phyloP scores from a whole-genome alignment of 2,113 vertebrate species.

The Chamaetylas fuelleborni region DNA sequence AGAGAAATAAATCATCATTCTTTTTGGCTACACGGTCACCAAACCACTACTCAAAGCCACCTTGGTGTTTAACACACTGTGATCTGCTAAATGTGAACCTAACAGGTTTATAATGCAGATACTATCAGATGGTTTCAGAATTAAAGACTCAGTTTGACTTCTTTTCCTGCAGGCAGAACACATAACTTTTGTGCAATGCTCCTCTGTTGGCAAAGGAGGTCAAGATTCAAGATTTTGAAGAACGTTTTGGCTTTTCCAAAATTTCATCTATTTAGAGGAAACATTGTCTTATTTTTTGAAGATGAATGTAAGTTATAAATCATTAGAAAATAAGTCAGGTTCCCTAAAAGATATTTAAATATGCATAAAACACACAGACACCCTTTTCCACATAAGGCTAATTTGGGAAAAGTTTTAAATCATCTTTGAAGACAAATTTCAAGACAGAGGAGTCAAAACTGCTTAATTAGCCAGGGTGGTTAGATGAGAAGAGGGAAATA shows the following conservation, averaged over 20 bases:
- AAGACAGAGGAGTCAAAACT: not conserved
- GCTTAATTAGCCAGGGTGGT: not conserved
- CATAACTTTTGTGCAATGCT: not conserved
- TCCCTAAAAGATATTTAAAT: not conserved
- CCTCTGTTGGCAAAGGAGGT: conserved; percentile 11
- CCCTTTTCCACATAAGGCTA: not conserved
- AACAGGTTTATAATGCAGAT: not conserved
- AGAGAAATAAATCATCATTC: not conserved
- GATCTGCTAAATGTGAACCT: not conserved
- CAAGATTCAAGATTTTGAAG: conserved; percentile 10
- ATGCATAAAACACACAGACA: not conserved
- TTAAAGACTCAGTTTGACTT: conserved; percentile 31
- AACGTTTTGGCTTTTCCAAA: conserved; percentile 12
- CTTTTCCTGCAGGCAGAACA: conserved; percentile 49
- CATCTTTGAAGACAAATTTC: not conserved
- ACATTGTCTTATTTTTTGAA: not conserved
- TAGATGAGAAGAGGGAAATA: not conserved
- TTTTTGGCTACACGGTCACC: not conserved
- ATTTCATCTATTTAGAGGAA: conserved; percentile 18
- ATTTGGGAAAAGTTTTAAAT: not conserved
- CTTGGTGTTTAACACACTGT: not conserved
- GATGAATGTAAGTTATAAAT: not conserved
- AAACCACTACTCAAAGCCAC: not conserved
- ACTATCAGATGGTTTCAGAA: conserved; percentile 37
- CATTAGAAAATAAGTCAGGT: not conserved